Percentiles rank a stretch among this genome's conserved stretches.
Evolutionary conservation across 37 sponge, comb jelly and placozoan species (phyloP).

Genomic region (Crambe crambe): DNA sequence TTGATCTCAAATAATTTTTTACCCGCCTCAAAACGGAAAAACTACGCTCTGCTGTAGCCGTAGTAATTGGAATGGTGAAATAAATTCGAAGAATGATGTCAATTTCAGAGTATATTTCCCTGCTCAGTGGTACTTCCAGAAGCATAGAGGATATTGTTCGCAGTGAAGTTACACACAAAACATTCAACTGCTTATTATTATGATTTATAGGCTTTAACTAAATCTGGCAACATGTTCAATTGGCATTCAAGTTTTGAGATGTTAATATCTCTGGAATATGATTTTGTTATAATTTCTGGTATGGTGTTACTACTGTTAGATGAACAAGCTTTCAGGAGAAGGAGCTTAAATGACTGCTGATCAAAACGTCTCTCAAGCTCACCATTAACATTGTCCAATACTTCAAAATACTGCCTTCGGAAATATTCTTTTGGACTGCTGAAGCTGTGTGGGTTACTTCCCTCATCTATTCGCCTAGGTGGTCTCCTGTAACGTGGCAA

Average conservation of each 20-base stretch:
- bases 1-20: no score
- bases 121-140: no score
- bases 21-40: no score
- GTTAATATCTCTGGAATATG: slow-evolving; percentile 42
- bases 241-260: slow-evolving; percentile 20
- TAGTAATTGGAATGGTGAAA: no score
- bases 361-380: slow-evolving; percentile 28
- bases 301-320: slow-evolving; percentile 7
- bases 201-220: slow-evolving; percentile 4
- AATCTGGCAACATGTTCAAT: slow-evolving; percentile 28
- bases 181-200: neutral
- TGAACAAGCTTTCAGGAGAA: neutral
- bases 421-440: slow-evolving; percentile 15
- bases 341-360: slow-evolving; percentile 21
- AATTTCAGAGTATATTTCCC: no score
- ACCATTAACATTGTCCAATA: slow-evolving; percentile 13
- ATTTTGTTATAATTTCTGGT: slow-evolving; percentile 4
- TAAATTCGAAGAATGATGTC: no score
- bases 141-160: no score
- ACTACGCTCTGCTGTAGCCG: no score
- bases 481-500: slow-evolving; percentile 35
- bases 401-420: slow-evolving; percentile 28
- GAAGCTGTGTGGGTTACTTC: slow-evolving; percentile 26
- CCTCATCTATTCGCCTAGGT: slow-evolving; percentile 28
- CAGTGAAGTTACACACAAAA: no score